phyloP scores from a whole-genome alignment of 2,888 invertebrate genomes.

The Selenia dentaria region DNA sequence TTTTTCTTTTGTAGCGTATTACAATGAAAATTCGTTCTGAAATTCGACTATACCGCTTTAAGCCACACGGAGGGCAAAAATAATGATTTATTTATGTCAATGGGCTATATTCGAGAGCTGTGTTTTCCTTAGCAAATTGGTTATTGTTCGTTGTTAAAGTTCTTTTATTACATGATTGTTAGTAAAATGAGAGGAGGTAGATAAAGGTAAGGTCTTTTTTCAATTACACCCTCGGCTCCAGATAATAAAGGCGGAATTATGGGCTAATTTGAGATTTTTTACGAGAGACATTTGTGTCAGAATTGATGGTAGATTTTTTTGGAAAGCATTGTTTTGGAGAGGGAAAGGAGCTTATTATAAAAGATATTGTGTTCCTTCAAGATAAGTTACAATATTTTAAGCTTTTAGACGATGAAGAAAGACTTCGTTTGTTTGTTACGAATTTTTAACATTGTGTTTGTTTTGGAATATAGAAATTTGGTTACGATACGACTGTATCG shows the following conservation, averaged over 20 bases:
- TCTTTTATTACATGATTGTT: conserved; percentile 79
- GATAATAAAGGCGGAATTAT: conserved; percentile 67
- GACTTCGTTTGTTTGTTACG: too few relatives aligned
- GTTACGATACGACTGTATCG: too few relatives aligned
- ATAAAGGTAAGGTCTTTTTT: conserved; percentile 48
- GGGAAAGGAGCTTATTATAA: conserved; percentile 22
- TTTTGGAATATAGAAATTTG: too few relatives aligned
- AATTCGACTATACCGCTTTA: conserved; percentile 52
- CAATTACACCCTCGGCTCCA: conserved; percentile 57
- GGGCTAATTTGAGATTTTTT: conserved; percentile 62
- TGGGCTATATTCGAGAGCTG: conserved; percentile 66
- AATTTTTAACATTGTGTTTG: too few relatives aligned
- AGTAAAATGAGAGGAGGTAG: conserved; percentile 72
- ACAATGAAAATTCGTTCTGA: conserved; percentile 76
- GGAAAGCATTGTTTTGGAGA: conserved; percentile 35
- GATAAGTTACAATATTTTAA: neutral
- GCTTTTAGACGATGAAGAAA: neutral
- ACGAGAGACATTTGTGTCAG: conserved; percentile 47
- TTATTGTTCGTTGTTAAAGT: conserved; percentile 76
- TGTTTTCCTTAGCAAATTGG: conserved; percentile 78
- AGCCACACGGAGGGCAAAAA: conserved; percentile 45
- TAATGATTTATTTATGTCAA: conserved; percentile 85
- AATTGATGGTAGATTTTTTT: conserved; percentile 26
- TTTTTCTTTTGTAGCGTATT: conserved; percentile 80
- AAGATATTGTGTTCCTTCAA: conserved; percentile 5